These are phyloP conservation scores for Neotoxoptera formosana DNA, from an alignment of 1,140 invertebrate species.

Conservation along the genomic window DNA sequence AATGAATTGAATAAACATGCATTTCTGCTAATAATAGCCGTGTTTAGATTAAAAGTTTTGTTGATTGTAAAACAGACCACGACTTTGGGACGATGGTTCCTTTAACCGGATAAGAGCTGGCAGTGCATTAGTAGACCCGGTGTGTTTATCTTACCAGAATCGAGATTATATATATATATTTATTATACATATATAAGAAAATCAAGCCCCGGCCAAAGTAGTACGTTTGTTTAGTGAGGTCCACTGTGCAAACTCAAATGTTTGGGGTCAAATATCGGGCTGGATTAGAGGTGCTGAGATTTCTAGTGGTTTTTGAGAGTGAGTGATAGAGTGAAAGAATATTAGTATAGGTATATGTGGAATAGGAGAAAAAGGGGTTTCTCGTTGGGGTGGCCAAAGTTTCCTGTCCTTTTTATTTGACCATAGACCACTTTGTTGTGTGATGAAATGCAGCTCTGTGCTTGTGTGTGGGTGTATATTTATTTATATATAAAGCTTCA, in stretches of 20 bases:
- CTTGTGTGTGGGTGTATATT: not conserved
- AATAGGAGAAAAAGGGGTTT: not conserved
- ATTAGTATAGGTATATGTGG: not conserved
- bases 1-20: not conserved
- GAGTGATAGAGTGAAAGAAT: not conserved
- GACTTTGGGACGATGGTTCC: not conserved
- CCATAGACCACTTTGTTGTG: not conserved
- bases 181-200: conserved; percentile 10
- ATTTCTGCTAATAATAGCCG: not conserved
- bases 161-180: not conserved
- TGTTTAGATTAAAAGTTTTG: not conserved
- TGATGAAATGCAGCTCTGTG: not conserved
- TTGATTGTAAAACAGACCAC: conserved; percentile 19
- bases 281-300: not conserved
- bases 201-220: conserved; percentile 7
- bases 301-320: not conserved
- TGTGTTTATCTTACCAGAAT: conserved; percentile 11
- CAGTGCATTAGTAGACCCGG: conserved; percentile 23
- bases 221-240: conserved; percentile 30
- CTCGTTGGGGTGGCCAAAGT: not conserved
- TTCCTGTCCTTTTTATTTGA: conserved; percentile 9
- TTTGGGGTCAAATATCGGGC: conserved; percentile 26
- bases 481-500: not conserved
- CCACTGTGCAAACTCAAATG: not conserved
- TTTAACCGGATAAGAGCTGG: conserved; percentile 47